Base-by-base conservation (phyloP, 2,797 vertebrate species). In the Apogon talboti region DNA sequence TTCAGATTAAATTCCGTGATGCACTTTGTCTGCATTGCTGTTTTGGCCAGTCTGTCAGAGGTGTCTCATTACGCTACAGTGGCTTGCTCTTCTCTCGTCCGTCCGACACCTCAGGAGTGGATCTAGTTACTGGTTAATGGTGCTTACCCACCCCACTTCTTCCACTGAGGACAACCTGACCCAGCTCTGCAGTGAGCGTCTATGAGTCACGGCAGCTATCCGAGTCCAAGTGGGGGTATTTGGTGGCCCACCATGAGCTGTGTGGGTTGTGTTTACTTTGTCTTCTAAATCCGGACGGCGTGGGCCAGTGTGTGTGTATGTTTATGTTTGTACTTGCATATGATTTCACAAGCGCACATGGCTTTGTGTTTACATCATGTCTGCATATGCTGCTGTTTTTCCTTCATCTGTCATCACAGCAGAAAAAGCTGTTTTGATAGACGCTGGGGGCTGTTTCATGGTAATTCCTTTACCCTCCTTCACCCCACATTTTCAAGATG, bases 31-130 rank as follows among this genome's bases (percentile, higher is more conserved):
- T 40, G 12, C 16, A 3, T n/a, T 28, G 8, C 40, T 43, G 45
- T 68, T 67, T 53, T 7, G 2, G 50, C 46, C 71, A 58, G 59
- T 73, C 66, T 38, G 58, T 78, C 67, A 54, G 72, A 80, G 81
- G 86, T 84, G 81, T 89, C 81, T 90, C 82, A 86, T 91, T 89
- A 86, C 55, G 13, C 85, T 70, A 71, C 51, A 66, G 55, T 72
- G 35, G 59, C 60, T 79, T 78, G 80, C 75, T 87, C 66, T 47
- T 43, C 54, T 58, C 53, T 44, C 74, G 71, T 24, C 43, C 54
- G 55, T 69, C 59, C 59, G 59, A 53, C 57, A 65, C 75, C 79
- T 78, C 73, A 63, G 79, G 73, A 85, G 68, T 81, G 58, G 78
- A 85, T 86, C 74, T 68, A 58, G 81, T 89, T 83, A 64, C 79